A percentile compares a stretch with the other conserved stretches of the same genome.
Evolutionary conservation across 2,888 invertebrate genomes (phyloP).

Genomic region (Ophion costatus): DNA sequence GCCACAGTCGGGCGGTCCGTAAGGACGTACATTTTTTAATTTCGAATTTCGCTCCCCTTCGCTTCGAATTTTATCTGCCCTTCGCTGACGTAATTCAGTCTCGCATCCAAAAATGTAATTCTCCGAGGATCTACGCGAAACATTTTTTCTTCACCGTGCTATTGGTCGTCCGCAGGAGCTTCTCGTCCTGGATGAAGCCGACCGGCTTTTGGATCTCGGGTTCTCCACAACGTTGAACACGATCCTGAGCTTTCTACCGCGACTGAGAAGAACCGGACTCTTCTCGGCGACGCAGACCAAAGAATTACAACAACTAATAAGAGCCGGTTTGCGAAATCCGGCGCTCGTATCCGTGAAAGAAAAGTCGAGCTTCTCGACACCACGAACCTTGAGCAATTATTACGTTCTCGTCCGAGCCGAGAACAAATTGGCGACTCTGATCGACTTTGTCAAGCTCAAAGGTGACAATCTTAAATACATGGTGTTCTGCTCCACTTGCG

Average conservation of each 20-base stretch:
- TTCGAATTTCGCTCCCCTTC: no score
- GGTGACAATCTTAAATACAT: constrained; percentile 88
- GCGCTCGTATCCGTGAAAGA: constrained; percentile 95
- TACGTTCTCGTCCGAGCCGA: constrained; percentile 91
- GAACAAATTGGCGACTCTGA: constrained; percentile 91
- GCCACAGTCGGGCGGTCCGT: no score
- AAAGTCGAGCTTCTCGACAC: constrained; percentile 91
- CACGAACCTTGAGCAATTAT: constrained; percentile 89
- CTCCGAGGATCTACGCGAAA: constrained; percentile 2
- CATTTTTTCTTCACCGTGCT: no score
- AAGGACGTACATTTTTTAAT: no score
- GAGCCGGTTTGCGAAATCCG: constrained; percentile 97
- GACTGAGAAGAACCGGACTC: constrained; percentile 97
- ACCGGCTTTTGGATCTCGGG: constrained; percentile 95
- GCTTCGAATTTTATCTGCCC: no score
- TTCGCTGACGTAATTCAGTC: neutral
- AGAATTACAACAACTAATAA: constrained; percentile 94
- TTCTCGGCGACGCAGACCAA: constrained; percentile 99
- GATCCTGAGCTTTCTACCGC: constrained; percentile 95
- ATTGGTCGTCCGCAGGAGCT: constrained; percentile 88
- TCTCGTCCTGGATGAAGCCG: constrained; percentile 98
- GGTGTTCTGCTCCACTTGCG: constrained; percentile 97
- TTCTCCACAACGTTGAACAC: constrained; percentile 94
- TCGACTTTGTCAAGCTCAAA: constrained; percentile 90
- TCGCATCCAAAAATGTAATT: constrained; percentile 1